Evolutionary conservation across 35 echinoderm and acorn worm genomes (phyloP).

Genomic region (Amphiura filiformis): DNA sequence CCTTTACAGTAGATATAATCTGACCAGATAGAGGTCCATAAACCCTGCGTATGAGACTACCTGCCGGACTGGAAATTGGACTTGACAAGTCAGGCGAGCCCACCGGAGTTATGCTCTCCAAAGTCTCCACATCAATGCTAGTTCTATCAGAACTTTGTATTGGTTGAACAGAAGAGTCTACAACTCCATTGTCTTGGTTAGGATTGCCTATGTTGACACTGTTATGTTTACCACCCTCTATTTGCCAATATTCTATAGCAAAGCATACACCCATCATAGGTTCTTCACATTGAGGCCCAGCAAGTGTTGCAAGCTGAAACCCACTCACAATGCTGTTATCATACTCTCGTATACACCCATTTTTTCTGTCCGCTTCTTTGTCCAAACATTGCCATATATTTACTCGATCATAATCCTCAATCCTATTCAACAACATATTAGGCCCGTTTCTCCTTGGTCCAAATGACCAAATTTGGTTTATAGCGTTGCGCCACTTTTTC

Average conservation of each 20-base stretch:
- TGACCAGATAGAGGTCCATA: slow-evolving; percentile 93
- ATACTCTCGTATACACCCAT: slow-evolving; percentile 41
- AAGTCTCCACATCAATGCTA: not conserved
- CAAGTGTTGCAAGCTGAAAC: slow-evolving; percentile 89
- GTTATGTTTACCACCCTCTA: slow-evolving; percentile 25
- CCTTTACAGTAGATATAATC: slow-evolving; percentile 95
- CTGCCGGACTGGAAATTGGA: not conserved
- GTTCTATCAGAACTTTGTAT: not conserved
- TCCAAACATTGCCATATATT: slow-evolving; percentile 79
- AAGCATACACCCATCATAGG: slow-evolving; percentile 98
- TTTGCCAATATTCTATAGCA: slow-evolving; percentile 67
- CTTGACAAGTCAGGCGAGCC: not conserved
- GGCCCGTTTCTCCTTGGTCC: slow-evolving; percentile 85
- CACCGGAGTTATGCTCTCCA: not conserved
- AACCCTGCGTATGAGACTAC: not conserved
- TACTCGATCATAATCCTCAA: slow-evolving; percentile 63
- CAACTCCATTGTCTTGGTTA: not conserved
- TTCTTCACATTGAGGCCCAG: slow-evolving; percentile 91
- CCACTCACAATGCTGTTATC: slow-evolving; percentile 91
- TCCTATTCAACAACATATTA: slow-evolving; percentile 83
- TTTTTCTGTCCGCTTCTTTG: not conserved
- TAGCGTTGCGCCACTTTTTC: slow-evolving; percentile 72
- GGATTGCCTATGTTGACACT: not conserved
- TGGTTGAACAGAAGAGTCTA: not conserved
- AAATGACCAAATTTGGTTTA: slow-evolving; percentile 86